A percentile compares a stretch with the other conserved stretches of the same genome.
Evolutionary conservation across 37 sponge, comb jelly and placozoan species (phyloP).

Genomic region (Spongia lamella): DNA sequence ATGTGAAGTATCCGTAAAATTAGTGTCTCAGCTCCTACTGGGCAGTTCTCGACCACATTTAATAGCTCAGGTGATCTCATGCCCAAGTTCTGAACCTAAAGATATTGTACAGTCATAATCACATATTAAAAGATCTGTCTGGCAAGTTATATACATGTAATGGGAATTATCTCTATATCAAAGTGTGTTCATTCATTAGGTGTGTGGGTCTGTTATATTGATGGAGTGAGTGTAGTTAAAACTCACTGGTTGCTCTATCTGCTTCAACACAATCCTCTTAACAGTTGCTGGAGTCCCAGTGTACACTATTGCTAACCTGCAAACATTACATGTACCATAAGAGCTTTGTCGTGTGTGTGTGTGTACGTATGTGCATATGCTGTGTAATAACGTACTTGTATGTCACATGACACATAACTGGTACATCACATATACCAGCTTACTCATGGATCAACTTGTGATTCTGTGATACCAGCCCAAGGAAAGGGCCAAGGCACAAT

Average conservation of each 20-base stretch:
- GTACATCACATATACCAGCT: too few relatives aligned
- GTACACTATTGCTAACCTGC: slow-evolving; percentile 79
- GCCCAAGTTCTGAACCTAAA: slow-evolving; percentile 74
- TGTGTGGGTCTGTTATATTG: neutral
- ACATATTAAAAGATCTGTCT: neutral
- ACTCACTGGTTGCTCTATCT: slow-evolving; percentile 85
- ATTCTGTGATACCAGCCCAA: slow-evolving; percentile 90
- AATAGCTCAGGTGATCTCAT: slow-evolving; percentile 85
- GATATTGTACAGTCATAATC: neutral
- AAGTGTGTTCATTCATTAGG: neutral
- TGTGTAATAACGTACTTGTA: neutral
- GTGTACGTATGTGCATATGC: too few relatives aligned
- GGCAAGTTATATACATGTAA: neutral
- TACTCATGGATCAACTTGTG: slow-evolving; percentile 86
- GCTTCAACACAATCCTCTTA: slow-evolving; percentile 86
- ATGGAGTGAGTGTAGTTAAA: neutral
- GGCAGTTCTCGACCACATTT: slow-evolving; percentile 84
- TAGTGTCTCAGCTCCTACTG: slow-evolving; percentile 92
- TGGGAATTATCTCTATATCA: neutral
- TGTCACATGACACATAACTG: neutral
- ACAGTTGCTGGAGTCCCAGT: slow-evolving; percentile 73
- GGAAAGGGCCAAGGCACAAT: slow-evolving; percentile 77
- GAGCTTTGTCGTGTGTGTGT: too few relatives aligned
- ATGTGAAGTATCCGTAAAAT: slow-evolving; percentile 91
- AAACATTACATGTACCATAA: slow-evolving; percentile 9